Percentiles rank a stretch among this genome's conserved stretches.
These are phyloP conservation scores for Altica lythri DNA, from an alignment of 2,888 invertebrate species.

Conservation along the genomic window DNA sequence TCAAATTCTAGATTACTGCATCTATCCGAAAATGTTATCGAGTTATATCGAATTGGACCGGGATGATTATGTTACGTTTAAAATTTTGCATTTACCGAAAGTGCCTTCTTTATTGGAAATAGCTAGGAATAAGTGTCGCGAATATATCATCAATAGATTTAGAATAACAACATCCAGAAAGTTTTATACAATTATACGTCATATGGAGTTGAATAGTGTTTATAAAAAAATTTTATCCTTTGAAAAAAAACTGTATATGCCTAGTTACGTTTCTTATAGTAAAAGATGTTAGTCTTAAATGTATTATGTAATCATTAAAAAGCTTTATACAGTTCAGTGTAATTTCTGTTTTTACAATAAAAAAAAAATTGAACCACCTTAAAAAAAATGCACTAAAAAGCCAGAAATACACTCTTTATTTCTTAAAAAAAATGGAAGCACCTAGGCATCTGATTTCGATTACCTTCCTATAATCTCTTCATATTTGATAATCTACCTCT, in stretches of 20 bases:
- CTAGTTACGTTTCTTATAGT: slow-evolving; percentile 25
- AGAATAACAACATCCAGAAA: slow-evolving; percentile 34
- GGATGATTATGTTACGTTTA: slow-evolving; percentile 33
- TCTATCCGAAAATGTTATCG: slow-evolving; percentile 32
- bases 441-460: no score
- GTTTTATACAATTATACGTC: slow-evolving; percentile 40
- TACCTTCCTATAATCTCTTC: no score
- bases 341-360: no score
- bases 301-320: no score
- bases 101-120: slow-evolving; percentile 45
- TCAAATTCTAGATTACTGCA: slow-evolving; percentile 36
- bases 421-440: no score
- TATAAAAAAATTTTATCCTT: slow-evolving; percentile 44
- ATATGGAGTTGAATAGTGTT: slow-evolving; percentile 35
- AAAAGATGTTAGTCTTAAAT: no score
- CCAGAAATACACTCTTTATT: no score
- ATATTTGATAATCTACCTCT: no score
- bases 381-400: no score
- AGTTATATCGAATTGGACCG: slow-evolving; percentile 32
- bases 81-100: slow-evolving; percentile 33
- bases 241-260: slow-evolving; percentile 41
- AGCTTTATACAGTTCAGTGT: no score
- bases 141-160: slow-evolving; percentile 37
- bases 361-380: no score
- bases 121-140: slow-evolving; percentile 43